Evolutionary conservation across 2,888 invertebrate species (phyloP).

Genomic region (Nezara viridula): DNA sequence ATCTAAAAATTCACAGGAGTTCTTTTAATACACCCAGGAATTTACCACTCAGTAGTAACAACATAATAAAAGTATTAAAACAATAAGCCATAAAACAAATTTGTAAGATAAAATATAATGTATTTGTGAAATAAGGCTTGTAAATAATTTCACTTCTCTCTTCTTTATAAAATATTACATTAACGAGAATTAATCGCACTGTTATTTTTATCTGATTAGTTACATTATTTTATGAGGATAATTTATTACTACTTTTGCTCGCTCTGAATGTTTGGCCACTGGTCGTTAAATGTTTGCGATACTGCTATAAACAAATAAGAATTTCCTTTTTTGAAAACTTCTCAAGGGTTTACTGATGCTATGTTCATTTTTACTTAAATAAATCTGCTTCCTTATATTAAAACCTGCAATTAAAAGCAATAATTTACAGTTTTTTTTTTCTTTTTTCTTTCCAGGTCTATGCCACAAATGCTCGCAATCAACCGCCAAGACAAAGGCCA

Average conservation of each 20-base stretch:
- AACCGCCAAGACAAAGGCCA: constrained; percentile 27
- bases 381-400: not conserved
- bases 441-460: not conserved
- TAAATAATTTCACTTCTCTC: no score
- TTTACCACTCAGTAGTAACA: no score
- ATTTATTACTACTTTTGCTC: not conserved
- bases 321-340: not conserved
- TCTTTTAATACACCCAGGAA: no score
- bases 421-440: constrained; percentile 3
- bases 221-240: not conserved
- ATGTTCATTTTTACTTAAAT: not conserved
- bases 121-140: no score
- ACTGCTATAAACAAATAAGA: not conserved
- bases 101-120: no score
- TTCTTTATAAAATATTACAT: no score
- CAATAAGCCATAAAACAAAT: no score
- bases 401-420: not conserved
- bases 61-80: no score
- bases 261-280: not conserved
- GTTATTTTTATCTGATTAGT: not conserved
- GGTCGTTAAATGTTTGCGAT: not conserved
- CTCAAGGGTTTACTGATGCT: not conserved
- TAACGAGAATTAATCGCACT: not conserved
- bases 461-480: constrained; percentile 1
- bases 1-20: no score